phyloP scores from a whole-genome alignment of 1,140 invertebrate species.

The Calephelis nemesis region DNA sequence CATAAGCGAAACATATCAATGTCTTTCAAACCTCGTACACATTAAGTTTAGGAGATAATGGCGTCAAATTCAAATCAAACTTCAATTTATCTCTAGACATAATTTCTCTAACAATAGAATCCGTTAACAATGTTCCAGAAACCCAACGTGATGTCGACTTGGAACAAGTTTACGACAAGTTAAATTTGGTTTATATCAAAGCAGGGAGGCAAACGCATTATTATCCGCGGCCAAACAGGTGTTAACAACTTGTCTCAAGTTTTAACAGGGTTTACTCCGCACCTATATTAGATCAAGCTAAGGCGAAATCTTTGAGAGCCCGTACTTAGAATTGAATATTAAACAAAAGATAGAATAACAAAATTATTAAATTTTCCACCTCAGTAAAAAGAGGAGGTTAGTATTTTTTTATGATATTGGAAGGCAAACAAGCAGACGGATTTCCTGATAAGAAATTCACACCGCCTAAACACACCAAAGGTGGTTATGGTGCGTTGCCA shows the following conservation, averaged over 20 bases:
- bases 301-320: not conserved
- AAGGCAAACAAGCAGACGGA: too few relatives aligned
- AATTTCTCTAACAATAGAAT: conserved; percentile 1
- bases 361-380: too few relatives aligned
- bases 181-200: conserved; percentile 11
- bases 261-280: conserved; percentile 2
- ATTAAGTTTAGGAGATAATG: not conserved
- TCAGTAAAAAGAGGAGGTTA: too few relatives aligned
- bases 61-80: not conserved
- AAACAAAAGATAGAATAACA: not conserved
- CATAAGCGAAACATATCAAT: too few relatives aligned
- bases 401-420: too few relatives aligned
- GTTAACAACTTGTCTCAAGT: conserved; percentile 8
- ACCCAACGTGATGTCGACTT: conserved; percentile 3
- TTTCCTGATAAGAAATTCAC: too few relatives aligned
- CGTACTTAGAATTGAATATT: not conserved
- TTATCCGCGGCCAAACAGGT: conserved; percentile 10
- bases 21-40: not conserved
- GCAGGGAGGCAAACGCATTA: conserved; percentile 5
- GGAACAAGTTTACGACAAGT: conserved; percentile 1
- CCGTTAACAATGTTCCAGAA: not conserved
- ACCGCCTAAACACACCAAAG: too few relatives aligned
- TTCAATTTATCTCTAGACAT: not conserved
- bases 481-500: too few relatives aligned
- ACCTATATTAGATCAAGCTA: conserved; percentile 1